Conservation (phyloP, 2,797 vertebrate genomes). For the Synaphobranchus kaupii region DNA sequence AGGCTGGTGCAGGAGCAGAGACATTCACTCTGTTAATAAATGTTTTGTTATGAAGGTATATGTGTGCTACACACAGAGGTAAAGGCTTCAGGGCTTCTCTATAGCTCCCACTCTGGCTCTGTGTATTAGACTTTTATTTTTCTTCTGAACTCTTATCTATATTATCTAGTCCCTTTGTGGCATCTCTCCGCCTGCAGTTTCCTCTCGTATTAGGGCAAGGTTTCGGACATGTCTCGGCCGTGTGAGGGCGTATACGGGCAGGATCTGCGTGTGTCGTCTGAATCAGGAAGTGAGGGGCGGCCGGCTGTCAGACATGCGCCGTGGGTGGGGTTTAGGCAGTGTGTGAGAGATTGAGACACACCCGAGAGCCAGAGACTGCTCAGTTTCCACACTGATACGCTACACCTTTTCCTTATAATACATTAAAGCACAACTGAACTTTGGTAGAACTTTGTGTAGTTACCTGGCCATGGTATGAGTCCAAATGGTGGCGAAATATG, state of each 20-base stretch:
- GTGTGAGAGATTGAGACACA: not conserved
- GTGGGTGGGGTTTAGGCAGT: not conserved
- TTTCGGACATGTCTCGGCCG: not conserved
- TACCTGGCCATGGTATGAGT: no score
- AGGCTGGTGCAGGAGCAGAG: no score
- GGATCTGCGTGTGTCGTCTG: not conserved
- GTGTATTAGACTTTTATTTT: not conserved
- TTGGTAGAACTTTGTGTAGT: no score
- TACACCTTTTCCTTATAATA: not conserved
- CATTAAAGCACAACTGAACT: no score
- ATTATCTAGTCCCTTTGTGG: not conserved
- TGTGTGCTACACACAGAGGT: not conserved
- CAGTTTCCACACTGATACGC: not conserved
- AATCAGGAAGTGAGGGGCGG: not conserved
- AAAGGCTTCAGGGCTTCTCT: not conserved
- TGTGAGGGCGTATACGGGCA: not conserved
- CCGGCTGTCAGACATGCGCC: not conserved
- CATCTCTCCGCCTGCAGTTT: constrained; percentile 28
- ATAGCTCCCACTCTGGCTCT: not conserved
- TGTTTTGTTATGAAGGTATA: not conserved
- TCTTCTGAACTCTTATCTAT: not conserved
- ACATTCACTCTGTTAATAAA: not conserved
- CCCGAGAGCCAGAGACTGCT: not conserved
- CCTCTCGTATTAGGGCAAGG: not conserved
- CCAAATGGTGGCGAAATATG: no score